Evolutionary conservation across 2,888 invertebrate species (phyloP).

Genomic region (Branchipolynoe longqiensis): DNA sequence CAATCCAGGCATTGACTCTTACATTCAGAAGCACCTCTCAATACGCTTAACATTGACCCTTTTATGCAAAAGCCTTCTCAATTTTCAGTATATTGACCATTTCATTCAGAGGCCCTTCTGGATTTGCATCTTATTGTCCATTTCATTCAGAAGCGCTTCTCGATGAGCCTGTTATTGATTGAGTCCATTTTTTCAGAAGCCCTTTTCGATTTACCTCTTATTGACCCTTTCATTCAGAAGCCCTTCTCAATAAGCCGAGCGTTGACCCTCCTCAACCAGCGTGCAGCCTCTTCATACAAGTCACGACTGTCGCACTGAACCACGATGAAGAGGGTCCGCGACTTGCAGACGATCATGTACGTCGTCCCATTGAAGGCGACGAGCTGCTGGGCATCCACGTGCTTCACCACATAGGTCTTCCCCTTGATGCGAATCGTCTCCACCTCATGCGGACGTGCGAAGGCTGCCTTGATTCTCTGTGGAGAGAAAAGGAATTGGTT

Average conservation of each 20-base stretch:
- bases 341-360: slow-evolving; percentile 58
- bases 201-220: no score
- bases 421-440: slow-evolving; percentile 25
- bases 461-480: slow-evolving; percentile 29
- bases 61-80: no score
- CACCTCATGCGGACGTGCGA: neutral
- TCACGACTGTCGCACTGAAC: slow-evolving; percentile 50
- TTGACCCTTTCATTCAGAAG: no score
- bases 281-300: slow-evolving; percentile 21
- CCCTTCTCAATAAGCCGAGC: slow-evolving; percentile 46
- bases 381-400: slow-evolving; percentile 32
- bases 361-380: slow-evolving; percentile 58
- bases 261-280: slow-evolving; percentile 54
- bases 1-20: slow-evolving; percentile 31
- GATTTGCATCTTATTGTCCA: no score
- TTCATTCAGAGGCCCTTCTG: no score
- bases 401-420: slow-evolving; percentile 58
- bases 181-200: no score
- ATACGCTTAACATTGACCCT: no score
- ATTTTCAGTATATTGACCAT: no score
- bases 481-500: neutral
- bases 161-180: no score
- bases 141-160: no score
- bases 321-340: slow-evolving; percentile 26
- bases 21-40: slow-evolving; percentile 53